A percentile compares a stretch with the other conserved stretches of the same genome.
Conservation (phyloP, 2,888 invertebrate genomes). For the Thymelicus acteon region DNA sequence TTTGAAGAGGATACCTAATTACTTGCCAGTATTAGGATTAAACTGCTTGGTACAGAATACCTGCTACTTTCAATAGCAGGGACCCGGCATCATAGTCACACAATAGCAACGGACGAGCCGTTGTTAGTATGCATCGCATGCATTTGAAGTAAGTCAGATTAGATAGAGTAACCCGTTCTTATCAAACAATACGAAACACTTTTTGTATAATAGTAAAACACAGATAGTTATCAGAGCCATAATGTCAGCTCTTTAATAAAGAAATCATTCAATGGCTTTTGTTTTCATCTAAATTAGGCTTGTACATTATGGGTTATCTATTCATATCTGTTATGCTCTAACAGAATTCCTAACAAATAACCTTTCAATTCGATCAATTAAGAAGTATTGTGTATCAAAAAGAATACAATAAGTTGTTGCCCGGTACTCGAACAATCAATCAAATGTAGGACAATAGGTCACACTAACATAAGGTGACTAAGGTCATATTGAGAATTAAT, state of each 20-base stretch:
- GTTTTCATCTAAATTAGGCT: not conserved
- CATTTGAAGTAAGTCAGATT: no score
- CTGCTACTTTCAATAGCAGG: no score
- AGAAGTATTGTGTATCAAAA: constrained; percentile 21
- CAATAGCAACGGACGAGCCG: no score
- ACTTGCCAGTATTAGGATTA: no score
- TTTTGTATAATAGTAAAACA: no score
- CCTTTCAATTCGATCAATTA: constrained; percentile 16
- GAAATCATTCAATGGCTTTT: constrained; percentile 7
- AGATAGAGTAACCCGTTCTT: no score
- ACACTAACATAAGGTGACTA: constrained; percentile 30
- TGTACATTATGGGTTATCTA: not conserved
- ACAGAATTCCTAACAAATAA: constrained; percentile 9
- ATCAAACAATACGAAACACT: no score
- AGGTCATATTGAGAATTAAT: constrained; percentile 31
- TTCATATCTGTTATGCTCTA: not conserved
- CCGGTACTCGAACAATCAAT: constrained; percentile 28
- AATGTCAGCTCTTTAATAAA: not conserved
- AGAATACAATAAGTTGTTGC: constrained; percentile 16
- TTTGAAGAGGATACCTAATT: no score
- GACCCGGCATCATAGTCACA: no score
- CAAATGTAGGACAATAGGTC: constrained; percentile 36
- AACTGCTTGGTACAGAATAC: no score
- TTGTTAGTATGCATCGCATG: no score
- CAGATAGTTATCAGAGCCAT: not conserved